Evolutionary conservation across 2,113 vertebrate species (phyloP).

Genomic region (Odontophorus gujanensis): DNA sequence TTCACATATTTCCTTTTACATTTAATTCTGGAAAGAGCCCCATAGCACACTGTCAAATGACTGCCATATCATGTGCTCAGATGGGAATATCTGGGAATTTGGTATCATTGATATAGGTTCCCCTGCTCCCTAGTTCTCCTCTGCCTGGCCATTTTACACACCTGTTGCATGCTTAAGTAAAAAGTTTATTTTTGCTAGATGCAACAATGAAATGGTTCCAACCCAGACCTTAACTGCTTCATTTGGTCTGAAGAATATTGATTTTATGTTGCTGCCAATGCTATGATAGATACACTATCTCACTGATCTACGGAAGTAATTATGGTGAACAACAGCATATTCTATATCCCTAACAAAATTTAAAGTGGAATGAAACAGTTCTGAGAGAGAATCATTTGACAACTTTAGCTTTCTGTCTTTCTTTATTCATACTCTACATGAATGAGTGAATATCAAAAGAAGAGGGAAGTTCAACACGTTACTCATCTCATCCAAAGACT

Average conservation of each 20-base stretch:
- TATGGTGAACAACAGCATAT: neutral
- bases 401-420: neutral
- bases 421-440: neutral
- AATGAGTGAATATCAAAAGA: neutral
- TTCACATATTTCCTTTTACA: neutral
- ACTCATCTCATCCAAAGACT: neutral
- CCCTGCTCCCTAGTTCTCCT: neutral
- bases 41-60: neutral
- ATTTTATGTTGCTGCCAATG: rapidly evolving
- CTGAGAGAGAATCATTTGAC: neutral
- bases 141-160: neutral
- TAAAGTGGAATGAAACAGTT: neutral
- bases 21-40: neutral
- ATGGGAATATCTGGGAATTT: neutral
- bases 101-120: neutral
- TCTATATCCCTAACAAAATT: neutral
- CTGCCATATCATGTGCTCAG: neutral
- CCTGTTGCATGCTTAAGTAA: neutral
- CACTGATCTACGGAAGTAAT: neutral
- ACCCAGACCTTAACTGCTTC: neutral
- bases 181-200: neutral
- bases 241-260: neutral
- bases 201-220: neutral
- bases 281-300: neutral
- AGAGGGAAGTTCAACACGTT: neutral